Base-by-base conservation (phyloP, 2,888 invertebrate genomes). In the Romanomermis culicivorax region DNA sequence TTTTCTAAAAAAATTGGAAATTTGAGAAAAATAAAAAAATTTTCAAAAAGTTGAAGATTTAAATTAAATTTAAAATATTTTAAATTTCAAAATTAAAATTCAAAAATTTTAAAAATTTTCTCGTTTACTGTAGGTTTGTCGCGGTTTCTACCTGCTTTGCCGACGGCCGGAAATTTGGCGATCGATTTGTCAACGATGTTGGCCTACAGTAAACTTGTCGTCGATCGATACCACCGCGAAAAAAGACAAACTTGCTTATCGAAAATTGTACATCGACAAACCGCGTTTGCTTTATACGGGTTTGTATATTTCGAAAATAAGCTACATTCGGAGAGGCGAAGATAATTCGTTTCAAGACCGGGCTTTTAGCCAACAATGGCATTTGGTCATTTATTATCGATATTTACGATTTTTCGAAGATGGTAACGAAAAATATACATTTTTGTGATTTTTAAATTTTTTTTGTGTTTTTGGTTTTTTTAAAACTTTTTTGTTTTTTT, bases 251-350 rank as follows among this genome's bases (percentile, higher is more conserved):
- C 58, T 59, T 2, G 77, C 78, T 1, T 93, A 88, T 87, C 78
- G 91, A 1, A 78, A 82, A 55, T 88, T 91, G 88, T 91, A 78
- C 72, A 74, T 87, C 50, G 76, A 79, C 56, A 76, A 86, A 53
- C 81, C 86, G 55, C 79, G 85, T 58, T 75, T 88, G 20, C 78
- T 79, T 53, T 84, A 82, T 63, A 79, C 83, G 70, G 91, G 89
- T 67, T 87, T 86, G 70, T 93, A 93, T 73, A 89, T 93, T 65
- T 85, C 87, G 74, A 85, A 84, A 74, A 83, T 84, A 45, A 83
- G 84, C 29, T 93, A 93, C 71, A 77, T 87, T 60, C 78, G 91
- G 50, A 81, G 81, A 68, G 91, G 93, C 26, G 91, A 91, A 63
- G 82, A 83, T 70, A 83, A 36, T 25, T 52, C 54, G 2, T 54